These are phyloP conservation scores for Dendroctonus ponderosae DNA, from an alignment of 1,140 invertebrate species.

Conservation along the genomic window DNA sequence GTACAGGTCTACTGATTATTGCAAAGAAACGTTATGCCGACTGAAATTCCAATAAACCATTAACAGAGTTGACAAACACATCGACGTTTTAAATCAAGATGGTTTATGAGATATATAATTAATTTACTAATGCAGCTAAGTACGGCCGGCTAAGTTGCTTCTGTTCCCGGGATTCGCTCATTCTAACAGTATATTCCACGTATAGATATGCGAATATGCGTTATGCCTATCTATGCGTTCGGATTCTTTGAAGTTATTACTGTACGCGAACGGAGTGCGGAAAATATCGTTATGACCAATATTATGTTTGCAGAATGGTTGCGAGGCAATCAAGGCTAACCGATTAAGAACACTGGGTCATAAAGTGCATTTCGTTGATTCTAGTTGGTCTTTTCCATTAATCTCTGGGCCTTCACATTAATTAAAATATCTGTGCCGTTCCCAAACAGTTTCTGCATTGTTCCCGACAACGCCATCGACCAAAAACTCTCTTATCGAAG, in stretches of 20 bases:
- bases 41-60: slow-evolving; percentile 35
- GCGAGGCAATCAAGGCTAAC: too few species aligned
- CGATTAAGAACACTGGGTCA: too few species aligned
- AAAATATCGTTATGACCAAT: slow-evolving; percentile 19
- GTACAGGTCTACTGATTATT: slow-evolving; percentile 16
- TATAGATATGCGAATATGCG: slow-evolving; percentile 32
- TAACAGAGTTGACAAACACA: slow-evolving; percentile 28
- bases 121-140: slow-evolving; percentile 34
- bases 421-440: too few species aligned
- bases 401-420: too few species aligned
- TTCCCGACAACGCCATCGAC: too few species aligned
- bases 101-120: slow-evolving; percentile 36
- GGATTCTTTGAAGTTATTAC: slow-evolving; percentile 24
- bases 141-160: slow-evolving; percentile 24
- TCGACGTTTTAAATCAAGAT: slow-evolving; percentile 31
- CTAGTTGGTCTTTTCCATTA: too few species aligned
- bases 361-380: too few species aligned
- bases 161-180: slow-evolving; percentile 9
- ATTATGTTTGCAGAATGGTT: slow-evolving; percentile 10
- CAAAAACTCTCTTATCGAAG: too few species aligned
- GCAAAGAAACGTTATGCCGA: slow-evolving; percentile 30
- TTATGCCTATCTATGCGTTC: slow-evolving; percentile 25
- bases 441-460: too few species aligned
- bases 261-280: slow-evolving; percentile 5
- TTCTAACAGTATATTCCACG: slow-evolving; percentile 31